These are phyloP conservation scores for Argyrosomus japonicus DNA, from an alignment of 2,113 vertebrate genomes.

Conservation along the genomic window DNA sequence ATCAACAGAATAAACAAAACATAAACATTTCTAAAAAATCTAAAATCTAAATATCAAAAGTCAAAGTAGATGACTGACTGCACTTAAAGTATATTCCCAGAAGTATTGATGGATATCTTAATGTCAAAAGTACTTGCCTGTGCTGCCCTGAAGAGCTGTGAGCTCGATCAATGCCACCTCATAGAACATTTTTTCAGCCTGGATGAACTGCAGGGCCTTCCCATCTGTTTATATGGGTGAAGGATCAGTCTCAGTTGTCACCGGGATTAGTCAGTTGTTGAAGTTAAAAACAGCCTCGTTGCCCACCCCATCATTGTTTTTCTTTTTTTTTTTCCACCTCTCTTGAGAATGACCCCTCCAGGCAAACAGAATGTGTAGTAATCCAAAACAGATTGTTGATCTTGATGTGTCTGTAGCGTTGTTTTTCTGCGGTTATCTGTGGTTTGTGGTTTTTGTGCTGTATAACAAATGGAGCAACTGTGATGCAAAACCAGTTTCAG, in stretches of 20 bases:
- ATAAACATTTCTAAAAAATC: background rate
- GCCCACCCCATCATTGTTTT: slow-evolving; percentile 22
- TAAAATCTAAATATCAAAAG: background rate
- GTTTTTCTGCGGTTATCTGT: background rate
- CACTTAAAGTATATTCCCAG: background rate
- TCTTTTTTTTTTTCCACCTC: background rate
- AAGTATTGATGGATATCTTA: background rate
- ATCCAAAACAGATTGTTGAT: slow-evolving; percentile 25
- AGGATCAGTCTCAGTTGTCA: slow-evolving; percentile 80
- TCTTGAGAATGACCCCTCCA: slow-evolving; percentile 3
- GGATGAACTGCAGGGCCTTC: slow-evolving; percentile 84
- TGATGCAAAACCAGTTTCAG: background rate
- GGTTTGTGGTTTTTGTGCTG: slow-evolving; percentile 1
- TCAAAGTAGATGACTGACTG: background rate
- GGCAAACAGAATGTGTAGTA: slow-evolving; percentile 24
- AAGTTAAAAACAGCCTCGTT: slow-evolving; percentile 65
- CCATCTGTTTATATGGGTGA: slow-evolving; percentile 85
- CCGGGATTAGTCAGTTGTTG: slow-evolving; percentile 70
- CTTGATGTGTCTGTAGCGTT: background rate
- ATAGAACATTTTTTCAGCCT: slow-evolving; percentile 87
- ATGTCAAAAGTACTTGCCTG: slow-evolving; percentile 83
- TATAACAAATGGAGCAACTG: background rate
- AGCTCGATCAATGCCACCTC: slow-evolving; percentile 84
- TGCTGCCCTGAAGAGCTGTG: slow-evolving; percentile 74
- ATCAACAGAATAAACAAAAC: background rate